A percentile compares a stretch with the other conserved stretches of the same genome.
Conservation (phyloP, 2,888 invertebrate species). For the Leptopilina myrica region DNA sequence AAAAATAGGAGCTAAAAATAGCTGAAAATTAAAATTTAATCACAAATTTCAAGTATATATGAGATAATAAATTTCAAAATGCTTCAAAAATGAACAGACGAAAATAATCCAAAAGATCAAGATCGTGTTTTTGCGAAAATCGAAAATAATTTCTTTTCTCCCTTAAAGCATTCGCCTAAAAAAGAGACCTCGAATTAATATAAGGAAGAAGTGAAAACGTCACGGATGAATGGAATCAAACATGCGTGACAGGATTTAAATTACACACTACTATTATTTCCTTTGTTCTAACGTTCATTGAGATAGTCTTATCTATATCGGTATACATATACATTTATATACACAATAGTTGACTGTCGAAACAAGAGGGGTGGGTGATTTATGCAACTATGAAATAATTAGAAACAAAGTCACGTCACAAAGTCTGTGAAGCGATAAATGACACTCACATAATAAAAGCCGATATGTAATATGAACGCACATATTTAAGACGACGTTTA, state of each 20-base stretch:
- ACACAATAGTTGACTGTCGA: neutral
- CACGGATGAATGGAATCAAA: constrained; percentile 9
- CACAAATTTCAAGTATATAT: neutral
- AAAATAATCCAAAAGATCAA: neutral
- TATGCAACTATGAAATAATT: constrained; percentile 26
- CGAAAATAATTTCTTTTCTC: too few species aligned
- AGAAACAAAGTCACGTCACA: constrained; percentile 20
- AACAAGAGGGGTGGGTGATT: constrained; percentile 11
- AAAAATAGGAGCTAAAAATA: constrained; percentile 11
- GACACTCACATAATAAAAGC: constrained; percentile 1
- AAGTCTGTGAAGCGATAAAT: constrained; percentile 21
- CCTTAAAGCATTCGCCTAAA: too few species aligned
- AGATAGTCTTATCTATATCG: constrained; percentile 14
- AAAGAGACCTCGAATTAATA: neutral
- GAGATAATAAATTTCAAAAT: neutral
- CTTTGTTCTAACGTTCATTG: constrained; percentile 6
- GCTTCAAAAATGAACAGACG: neutral
- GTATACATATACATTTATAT: too few species aligned
- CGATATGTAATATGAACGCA: neutral
- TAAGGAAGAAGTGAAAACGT: neutral
- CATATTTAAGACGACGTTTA: constrained; percentile 19
- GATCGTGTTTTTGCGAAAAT: too few species aligned
- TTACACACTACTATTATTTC: constrained; percentile 21
- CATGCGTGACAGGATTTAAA: constrained; percentile 19
- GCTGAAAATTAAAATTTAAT: neutral